Percentiles rank a stretch among this genome's conserved stretches.
Evolutionary conservation across 2,888 invertebrate genomes (phyloP).

Genomic region (Dolichopus griseipennis): DNA sequence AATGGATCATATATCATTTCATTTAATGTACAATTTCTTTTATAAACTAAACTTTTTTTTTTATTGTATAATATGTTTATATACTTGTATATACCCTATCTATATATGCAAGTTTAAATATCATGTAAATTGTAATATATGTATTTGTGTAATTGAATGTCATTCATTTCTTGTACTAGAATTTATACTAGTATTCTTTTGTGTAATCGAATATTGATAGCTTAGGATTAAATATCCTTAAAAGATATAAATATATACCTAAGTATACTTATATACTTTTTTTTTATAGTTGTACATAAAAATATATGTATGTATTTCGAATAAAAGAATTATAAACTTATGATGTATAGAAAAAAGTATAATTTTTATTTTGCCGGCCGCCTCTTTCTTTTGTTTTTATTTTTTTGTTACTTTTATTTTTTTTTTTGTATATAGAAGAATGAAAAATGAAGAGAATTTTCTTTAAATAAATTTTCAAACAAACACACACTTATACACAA

Average conservation of each 20-base stretch:
- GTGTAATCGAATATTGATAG: slow-evolving; percentile 44
- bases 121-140: neutral
- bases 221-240: slow-evolving; percentile 38
- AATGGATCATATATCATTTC: neutral
- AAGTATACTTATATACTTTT: too few relatives aligned
- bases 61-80: neutral
- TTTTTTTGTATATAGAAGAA: too few relatives aligned
- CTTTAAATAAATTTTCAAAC: too few relatives aligned
- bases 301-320: too few relatives aligned
- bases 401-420: neutral
- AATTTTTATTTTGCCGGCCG: neutral
- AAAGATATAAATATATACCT: neutral
- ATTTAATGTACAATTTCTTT: neutral
- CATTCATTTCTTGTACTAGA: slow-evolving; percentile 3
- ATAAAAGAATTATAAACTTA: neutral
- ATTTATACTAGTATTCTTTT: slow-evolving; percentile 14
- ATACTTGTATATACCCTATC: neutral
- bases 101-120: neutral
- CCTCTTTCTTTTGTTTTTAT: neutral
- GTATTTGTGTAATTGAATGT: slow-evolving; percentile 1
- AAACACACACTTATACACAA: too few relatives aligned
- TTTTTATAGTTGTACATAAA: too few relatives aligned
- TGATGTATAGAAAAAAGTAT: neutral
- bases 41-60: neutral
- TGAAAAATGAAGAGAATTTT: too few relatives aligned